Conservation (phyloP, 2,797 vertebrate genomes). For the Cynopterus sphinx region DNA sequence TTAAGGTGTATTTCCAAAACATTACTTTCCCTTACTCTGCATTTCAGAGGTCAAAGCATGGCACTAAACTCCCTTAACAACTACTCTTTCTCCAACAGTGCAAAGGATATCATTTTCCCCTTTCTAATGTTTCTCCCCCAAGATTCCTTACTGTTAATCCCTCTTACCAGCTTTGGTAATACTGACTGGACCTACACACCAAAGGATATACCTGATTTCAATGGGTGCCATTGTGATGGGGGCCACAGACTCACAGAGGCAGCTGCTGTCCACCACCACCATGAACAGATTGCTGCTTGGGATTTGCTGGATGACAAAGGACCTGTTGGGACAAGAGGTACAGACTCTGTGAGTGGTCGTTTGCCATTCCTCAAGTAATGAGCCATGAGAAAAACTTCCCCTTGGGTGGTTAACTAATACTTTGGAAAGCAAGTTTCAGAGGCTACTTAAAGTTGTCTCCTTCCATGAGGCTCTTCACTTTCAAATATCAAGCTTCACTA, state of each 20-base stretch:
- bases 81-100: background rate
- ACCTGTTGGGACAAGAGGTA: conserved; percentile 86
- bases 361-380: background rate
- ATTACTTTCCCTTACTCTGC: background rate
- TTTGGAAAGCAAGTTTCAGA: background rate
- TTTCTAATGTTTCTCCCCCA: background rate
- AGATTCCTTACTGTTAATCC: background rate
- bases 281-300: conserved; percentile 99
- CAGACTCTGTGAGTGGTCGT: background rate
- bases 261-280: conserved; percentile 98
- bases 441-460: background rate
- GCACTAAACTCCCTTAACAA: background rate
- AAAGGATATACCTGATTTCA: conserved; percentile 99
- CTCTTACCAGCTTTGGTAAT: background rate
- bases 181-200: background rate
- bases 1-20: conserved; percentile 84
- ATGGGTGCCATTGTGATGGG: conserved; percentile 97
- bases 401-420: background rate
- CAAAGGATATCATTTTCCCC: background rate
- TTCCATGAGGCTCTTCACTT: background rate
- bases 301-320: conserved; percentile 99
- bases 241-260: conserved; percentile 91
- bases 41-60: conserved; percentile 29
- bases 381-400: background rate
- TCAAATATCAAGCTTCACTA: background rate